Percentiles rank a stretch among this genome's conserved stretches.
Conservation (phyloP, 2,113 vertebrate genomes). For the Gadus macrocephalus region DNA sequence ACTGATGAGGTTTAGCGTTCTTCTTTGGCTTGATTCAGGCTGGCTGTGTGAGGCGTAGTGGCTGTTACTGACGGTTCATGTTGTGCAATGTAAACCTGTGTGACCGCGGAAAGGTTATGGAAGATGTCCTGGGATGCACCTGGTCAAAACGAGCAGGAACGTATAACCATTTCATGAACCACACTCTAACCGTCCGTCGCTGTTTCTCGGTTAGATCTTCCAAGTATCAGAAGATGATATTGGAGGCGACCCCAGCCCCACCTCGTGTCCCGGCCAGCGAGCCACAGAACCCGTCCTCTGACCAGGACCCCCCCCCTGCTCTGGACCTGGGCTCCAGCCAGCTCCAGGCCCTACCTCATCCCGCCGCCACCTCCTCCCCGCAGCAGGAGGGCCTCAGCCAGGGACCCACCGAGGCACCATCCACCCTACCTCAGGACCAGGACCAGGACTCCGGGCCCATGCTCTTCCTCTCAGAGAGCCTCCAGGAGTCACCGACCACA, state of each 20-base stretch:
- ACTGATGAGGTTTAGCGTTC: no score
- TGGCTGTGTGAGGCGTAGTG: no score
- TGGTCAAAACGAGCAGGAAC: no score
- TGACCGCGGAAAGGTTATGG: no score
- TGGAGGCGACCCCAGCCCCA: constrained; percentile 50
- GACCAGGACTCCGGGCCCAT: constrained; percentile 40
- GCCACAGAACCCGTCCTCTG: constrained; percentile 15
- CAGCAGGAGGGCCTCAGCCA: constrained; percentile 33
- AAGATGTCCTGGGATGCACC: no score
- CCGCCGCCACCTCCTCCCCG: constrained; percentile 48
- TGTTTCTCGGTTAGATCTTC: constrained; percentile 71
- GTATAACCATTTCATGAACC: no score
- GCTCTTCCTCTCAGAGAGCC: constrained; percentile 62
- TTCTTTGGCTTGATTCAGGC: no score
- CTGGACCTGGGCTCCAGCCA: constrained; percentile 24
- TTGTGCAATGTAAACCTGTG: no score
- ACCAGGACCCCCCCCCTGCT: constrained; percentile 37
- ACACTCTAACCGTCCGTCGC: not conserved
- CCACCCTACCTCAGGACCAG: constrained; percentile 6
- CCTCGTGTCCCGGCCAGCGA: constrained; percentile 25
- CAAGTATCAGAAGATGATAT: constrained; percentile 75
- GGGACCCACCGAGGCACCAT: not conserved
- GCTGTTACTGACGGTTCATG: no score
- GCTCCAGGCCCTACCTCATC: constrained; percentile 27
- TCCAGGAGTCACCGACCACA: constrained; percentile 29